Evolutionary conservation across 92 coral and sea anemone species (phyloP), one percentile per base, ranked within the genome.

Genomic region (Palythoa heliodiscus): DNA sequence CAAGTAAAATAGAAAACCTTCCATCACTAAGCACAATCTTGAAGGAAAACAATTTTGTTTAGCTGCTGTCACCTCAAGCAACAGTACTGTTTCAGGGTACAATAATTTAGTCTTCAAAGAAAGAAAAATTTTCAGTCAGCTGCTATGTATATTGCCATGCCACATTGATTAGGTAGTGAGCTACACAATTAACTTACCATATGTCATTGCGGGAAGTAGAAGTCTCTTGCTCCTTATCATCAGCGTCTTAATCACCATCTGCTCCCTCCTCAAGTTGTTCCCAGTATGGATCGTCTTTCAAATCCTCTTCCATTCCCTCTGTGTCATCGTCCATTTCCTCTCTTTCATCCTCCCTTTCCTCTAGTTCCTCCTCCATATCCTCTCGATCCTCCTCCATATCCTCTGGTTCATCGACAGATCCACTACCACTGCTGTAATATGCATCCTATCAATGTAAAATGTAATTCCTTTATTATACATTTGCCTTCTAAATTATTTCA

Each of bases 141-240:
- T 63, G 69, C 4, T 70, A 25, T 70, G 73, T 70, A 70, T 70
- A 25, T 25, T 68, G n/a, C n/a, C n/a, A n/a, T n/a, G n/a, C n/a
- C n/a, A n/a, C n/a, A n/a, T n/a, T n/a, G n/a, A n/a, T n/a, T n/a
- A n/a, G n/a, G n/a, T n/a, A n/a, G n/a, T n/a, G n/a, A n/a, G 40
- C 72, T 22, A 22, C 39, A 24, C 13, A 70, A 70, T 70, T 24
- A 24, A 70, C 73, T 70, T 70, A 70, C 47, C 24, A 24, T 70
- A 70, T 70, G 73, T 70, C 47, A 70, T 70, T 70, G 73, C 47
- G 73, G 73, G 73, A 70, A 70, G 73, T 70, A 25, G 73, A 70
- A 70, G 73, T 70, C 48, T 70, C 73, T 37, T 70, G 73, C 40
- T 70, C 73, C 73, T 70, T 43, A 1, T 70, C 73, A 70, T 70